phyloP scores from a whole-genome alignment of 2,888 invertebrate genomes.

The Idaea straminata region DNA sequence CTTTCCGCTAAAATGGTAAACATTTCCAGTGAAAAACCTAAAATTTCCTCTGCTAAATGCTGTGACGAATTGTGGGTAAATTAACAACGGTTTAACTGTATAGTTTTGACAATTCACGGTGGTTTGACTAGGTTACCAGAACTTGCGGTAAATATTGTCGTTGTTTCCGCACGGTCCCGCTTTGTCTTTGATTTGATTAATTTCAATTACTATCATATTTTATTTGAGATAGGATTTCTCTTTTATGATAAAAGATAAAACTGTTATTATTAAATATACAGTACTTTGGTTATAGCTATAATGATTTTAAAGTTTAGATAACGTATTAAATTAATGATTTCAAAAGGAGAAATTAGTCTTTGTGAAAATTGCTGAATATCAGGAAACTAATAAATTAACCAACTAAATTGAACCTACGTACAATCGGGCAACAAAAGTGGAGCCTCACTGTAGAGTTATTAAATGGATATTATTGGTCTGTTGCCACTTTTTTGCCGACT shows the following conservation, averaged over 20 bases:
- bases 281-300: no score
- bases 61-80: background rate
- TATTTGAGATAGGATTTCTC: background rate
- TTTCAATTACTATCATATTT: background rate
- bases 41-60: background rate
- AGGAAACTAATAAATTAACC: slow-evolving; percentile 3
- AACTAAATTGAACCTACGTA: slow-evolving; percentile 18
- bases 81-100: background rate
- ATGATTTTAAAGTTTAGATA: no score
- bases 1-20: no score
- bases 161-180: background rate
- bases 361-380: slow-evolving; percentile 17
- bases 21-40: no score
- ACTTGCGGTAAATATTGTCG: background rate
- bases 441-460: no score
- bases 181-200: slow-evolving; percentile 3
- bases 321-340: no score
- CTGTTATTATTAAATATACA: background rate
- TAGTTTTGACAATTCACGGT: slow-evolving; percentile 1
- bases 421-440: background rate
- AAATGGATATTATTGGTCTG: no score
- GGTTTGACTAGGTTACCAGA: background rate
- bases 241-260: background rate
- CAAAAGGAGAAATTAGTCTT: slow-evolving; percentile 3
- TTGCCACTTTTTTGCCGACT: no score